Evolutionary conservation across 2,797 vertebrate species (phyloP), one percentile per base, ranked within the genome.

Genomic region (Liasis olivaceus): DNA sequence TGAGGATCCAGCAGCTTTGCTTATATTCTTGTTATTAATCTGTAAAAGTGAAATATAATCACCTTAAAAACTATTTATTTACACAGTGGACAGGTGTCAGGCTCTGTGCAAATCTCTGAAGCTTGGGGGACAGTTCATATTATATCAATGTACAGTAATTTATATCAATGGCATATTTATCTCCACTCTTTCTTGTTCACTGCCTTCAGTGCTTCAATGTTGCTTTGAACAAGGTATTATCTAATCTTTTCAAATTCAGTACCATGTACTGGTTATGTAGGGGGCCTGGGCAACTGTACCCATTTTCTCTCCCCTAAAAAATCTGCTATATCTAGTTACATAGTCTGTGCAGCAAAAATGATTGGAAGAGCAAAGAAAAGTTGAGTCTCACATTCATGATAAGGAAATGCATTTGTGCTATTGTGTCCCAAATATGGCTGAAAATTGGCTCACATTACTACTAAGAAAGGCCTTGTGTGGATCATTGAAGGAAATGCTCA

Each of bases 401-500:
- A 31, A n/a, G 28, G 58, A 47, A 36, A 95, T 94, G 94, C 94
- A 91, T 88, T 93, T 93, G 88, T 95, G 93, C 95, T 95, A 95
- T 94, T 92, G 60, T 0, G 0, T 87, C 93, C 87, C 96, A 96
- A 94, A 95, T 92, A 89, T 91, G 95, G 42, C 86, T 92, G 47
- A 81, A 95, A 94, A 93, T 54, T 64, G 93, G 93, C 91, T 95
- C 95, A 95, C 93, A 95, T 96, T 96, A 95, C 90, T 93, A 93
- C 22, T 62, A 92, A 93, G n/a, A 84, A 84, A 95, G 93, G 86
- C 86, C 89, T 89, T 91, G 91, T 81, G 0, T 88, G 3, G 17
- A 92, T 94, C 94, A 94, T 94, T 62, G 64, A 63, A 95, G 94
- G 95, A 97, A 96, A 95, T 94, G 91, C 92, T 93, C 94, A 91